Conservation (phyloP, 1,140 invertebrate genomes). For the Aphaenogaster floridana region DNA sequence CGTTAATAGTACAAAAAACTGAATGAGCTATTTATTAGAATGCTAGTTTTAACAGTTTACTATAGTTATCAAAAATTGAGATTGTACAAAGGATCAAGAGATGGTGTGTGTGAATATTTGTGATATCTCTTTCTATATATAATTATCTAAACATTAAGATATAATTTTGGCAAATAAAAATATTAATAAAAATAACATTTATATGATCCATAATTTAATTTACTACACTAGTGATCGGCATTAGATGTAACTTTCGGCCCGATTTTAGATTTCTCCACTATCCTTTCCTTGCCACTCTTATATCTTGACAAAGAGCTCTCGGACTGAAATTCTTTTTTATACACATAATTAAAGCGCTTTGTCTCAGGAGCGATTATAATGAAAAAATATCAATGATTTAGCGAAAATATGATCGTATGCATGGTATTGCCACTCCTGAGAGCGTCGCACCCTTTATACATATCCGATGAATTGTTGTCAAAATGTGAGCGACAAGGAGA, state of each 20-base stretch:
- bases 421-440: no score
- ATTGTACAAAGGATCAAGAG: neutral
- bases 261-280: no score
- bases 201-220: constrained; percentile 21
- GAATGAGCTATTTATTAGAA: neutral
- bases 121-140: neutral
- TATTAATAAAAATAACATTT: constrained; percentile 31
- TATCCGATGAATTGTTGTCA: no score
- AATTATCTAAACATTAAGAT: neutral
- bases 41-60: constrained; percentile 6
- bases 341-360: no score
- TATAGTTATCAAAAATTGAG: neutral
- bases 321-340: no score
- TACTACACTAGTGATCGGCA: neutral
- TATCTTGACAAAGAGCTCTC: no score
- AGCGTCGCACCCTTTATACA: no score
- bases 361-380: no score
- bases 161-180: constrained; percentile 13
- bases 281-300: no score
- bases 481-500: neutral
- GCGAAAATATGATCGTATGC: no score
- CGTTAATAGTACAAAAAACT: constrained; percentile 4
- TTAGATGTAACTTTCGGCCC: no score
- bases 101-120: neutral
- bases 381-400: no score